Percentiles rank a stretch among this genome's conserved stretches.
These are phyloP conservation scores for Zaprionus tsacasi DNA, from an alignment of 1,140 invertebrate species.

Conservation along the genomic window DNA sequence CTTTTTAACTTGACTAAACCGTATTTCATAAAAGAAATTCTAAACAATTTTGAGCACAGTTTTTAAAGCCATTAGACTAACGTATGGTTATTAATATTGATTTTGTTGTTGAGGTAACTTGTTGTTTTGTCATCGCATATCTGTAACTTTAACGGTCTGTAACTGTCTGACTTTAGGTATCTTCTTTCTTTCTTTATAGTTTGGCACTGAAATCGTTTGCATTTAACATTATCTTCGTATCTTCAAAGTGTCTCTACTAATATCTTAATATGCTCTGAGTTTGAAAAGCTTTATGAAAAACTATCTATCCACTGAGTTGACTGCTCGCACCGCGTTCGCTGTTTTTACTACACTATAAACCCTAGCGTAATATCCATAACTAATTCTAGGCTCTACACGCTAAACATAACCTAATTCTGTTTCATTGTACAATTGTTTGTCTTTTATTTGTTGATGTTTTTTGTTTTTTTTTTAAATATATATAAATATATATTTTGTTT, in stretches of 20 bases:
- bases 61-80: conserved; percentile 50
- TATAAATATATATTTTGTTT: conserved; percentile 24
- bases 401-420: conserved; percentile 29
- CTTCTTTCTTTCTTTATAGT: conserved; percentile 23
- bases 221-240: conserved; percentile 20
- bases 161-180: conserved; percentile 29
- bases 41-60: conserved; percentile 40
- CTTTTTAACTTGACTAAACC: conserved; percentile 54
- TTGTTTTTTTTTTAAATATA: neutral
- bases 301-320: conserved; percentile 75
- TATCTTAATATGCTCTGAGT: conserved; percentile 78
- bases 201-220: conserved; percentile 46
- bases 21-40: conserved; percentile 14
- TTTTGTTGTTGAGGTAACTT: conserved; percentile 44
- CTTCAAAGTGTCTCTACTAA: conserved; percentile 29
- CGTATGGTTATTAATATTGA: conserved; percentile 21
- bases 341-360: conserved; percentile 12
- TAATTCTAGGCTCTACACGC: conserved; percentile 22
- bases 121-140: conserved; percentile 32
- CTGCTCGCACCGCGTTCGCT: conserved; percentile 44
- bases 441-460: conserved; percentile 53
- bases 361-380: conserved; percentile 30
- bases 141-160: conserved; percentile 25
- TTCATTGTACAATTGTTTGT: conserved; percentile 73
- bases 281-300: conserved; percentile 52